A percentile compares a stretch with the other conserved stretches of the same genome.
These are phyloP conservation scores for Leptinotarsa juncta DNA, from an alignment of 2,888 invertebrate genomes.

Conservation along the genomic window DNA sequence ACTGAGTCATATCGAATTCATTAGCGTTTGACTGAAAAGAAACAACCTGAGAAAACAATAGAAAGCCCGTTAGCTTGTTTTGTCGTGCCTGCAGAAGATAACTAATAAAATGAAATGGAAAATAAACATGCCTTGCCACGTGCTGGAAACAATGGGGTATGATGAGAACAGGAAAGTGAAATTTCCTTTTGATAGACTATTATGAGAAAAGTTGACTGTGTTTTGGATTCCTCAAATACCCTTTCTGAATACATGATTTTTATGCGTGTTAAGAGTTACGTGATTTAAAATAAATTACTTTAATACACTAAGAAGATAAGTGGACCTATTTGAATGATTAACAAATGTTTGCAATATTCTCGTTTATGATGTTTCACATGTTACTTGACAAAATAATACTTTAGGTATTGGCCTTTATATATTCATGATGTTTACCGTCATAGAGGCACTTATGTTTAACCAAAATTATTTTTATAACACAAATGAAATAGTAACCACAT, in stretches of 20 bases:
- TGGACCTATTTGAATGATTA: background rate
- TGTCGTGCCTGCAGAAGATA: constrained; percentile 33
- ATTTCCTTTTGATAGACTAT: constrained; percentile 11
- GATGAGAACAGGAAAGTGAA: constrained; percentile 1
- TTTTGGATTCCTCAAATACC: background rate
- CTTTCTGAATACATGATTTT: background rate
- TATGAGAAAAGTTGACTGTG: background rate
- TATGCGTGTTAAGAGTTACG: background rate
- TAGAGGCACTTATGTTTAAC: no score
- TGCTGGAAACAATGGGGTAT: constrained; percentile 39
- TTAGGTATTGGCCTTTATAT: no score
- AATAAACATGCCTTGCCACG: constrained; percentile 43
- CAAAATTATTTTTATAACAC: no score
- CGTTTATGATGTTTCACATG: no score
- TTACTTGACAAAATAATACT: no score
- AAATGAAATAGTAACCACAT: no score
- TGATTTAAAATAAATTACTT: background rate
- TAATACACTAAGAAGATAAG: background rate
- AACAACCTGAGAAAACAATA: constrained; percentile 33
- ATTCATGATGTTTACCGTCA: no score
- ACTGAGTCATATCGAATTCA: constrained; percentile 29
- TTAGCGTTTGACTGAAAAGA: constrained; percentile 37
- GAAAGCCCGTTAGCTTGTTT: constrained; percentile 22
- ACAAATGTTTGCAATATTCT: no score
- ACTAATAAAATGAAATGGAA: constrained; percentile 36